Evolutionary conservation across 2,113 vertebrate species (phyloP).

Genomic region (Ariopsis seemanni): DNA sequence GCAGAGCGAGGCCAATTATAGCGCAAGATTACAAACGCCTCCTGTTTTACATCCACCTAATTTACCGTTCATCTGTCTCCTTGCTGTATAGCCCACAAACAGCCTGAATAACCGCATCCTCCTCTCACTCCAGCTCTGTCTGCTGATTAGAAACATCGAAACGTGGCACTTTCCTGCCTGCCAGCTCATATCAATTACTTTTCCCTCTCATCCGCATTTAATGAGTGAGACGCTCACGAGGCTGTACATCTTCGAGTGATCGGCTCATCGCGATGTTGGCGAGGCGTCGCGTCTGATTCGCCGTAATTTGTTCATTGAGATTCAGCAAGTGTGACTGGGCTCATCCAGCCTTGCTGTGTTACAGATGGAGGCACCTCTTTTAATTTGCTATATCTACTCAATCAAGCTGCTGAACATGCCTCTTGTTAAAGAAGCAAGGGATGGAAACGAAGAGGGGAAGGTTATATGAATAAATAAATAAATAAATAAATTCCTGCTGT

Average conservation of each 20-base stretch:
- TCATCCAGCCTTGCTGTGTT: slow-evolving; percentile 27
- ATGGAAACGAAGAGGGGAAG: background rate
- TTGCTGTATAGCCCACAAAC: slow-evolving; percentile 34
- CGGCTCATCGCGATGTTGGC: slow-evolving; percentile 23
- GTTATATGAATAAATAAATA: too few species aligned
- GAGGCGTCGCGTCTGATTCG: slow-evolving; percentile 21
- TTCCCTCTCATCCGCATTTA: slow-evolving; percentile 27
- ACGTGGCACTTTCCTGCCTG: slow-evolving; percentile 32
- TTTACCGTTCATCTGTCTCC: slow-evolving; percentile 58
- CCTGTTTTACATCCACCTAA: slow-evolving; percentile 58
- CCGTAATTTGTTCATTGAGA: slow-evolving; percentile 38
- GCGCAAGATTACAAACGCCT: slow-evolving; percentile 52
- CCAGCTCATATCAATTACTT: slow-evolving; percentile 48
- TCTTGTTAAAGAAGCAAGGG: slow-evolving; percentile 32
- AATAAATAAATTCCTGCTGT: background rate
- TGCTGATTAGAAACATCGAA: slow-evolving; percentile 39
- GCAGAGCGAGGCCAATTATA: slow-evolving; percentile 53
- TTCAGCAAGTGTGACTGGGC: slow-evolving; percentile 41
- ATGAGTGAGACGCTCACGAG: slow-evolving; percentile 34
- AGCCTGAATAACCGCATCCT: slow-evolving; percentile 26
- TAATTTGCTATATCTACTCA: slow-evolving; percentile 54
- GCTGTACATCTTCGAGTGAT: slow-evolving; percentile 38
- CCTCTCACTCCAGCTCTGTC: background rate
- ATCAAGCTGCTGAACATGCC: slow-evolving; percentile 41
- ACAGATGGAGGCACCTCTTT: slow-evolving; percentile 50